Evolutionary conservation across 2,113 vertebrate species (phyloP), one percentile per base, ranked within the genome.

Genomic region (Anarrhichthys ocellatus): DNA sequence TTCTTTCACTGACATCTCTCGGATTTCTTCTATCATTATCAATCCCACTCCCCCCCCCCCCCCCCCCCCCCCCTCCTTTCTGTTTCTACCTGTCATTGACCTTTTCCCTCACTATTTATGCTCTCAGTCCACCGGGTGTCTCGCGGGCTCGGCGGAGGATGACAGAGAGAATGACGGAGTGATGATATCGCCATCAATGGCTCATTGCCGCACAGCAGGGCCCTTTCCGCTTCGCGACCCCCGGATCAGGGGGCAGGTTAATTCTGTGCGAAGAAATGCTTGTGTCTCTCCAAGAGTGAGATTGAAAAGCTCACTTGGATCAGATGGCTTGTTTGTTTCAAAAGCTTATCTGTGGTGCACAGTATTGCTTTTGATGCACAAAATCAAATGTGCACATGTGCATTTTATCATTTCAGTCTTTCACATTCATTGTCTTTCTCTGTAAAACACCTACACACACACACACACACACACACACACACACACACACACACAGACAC

Each of bases 271-370:
- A 77, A 62, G 79, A 87, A 29, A 88, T 90, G 81, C 89, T 89
- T 87, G 85, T 81, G 70, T 82, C 75, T 84, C 67, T 86, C 73
- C 66, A 80, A 78, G 68, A 82, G 80, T 52, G 65, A 82, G 80
- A 86, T 61, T 85, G 83, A 78, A 92, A 86, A 87, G 80, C 77
- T 59, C n/a, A 40, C 62, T 82, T 44, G 64, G 76, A 85, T 88
- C 80, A 65, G 84, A 85, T 82, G 76, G 65, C 73, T 81, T 89
- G 88, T 81, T 91, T 92, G 87, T 92, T 89, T 87, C 83, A 17
- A 69, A 76, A 69, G 72, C 83, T 88, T 89, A 92, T 94, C 89
- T 88, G 76, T 24, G 71, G 62, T 58, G 66, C 68, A 61, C 80
- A 91, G 88, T n/a, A 36, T 46, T 64, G 80, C 62, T 71, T 84